These are phyloP conservation scores for Tolypeutes matacus DNA, from an alignment of 2,797 vertebrate species.

Conservation along the genomic window DNA sequence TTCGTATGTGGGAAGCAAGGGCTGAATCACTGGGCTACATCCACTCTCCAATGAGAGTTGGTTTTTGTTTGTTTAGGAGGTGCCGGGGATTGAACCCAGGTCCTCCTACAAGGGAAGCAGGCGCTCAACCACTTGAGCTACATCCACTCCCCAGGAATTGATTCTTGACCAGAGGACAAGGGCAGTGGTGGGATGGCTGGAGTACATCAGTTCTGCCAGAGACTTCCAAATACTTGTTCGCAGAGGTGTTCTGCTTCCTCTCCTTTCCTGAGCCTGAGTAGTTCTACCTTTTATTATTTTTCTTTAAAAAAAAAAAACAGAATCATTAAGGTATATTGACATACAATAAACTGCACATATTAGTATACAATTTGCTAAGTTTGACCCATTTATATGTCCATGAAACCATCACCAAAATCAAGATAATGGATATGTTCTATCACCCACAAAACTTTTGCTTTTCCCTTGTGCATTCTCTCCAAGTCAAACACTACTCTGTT, in stretches of 20 bases:
- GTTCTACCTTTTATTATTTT: background rate
- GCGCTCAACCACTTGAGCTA: no score
- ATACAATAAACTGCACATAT: background rate
- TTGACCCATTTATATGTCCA: background rate
- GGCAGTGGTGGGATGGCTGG: background rate
- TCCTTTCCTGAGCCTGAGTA: background rate
- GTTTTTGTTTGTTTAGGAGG: no score
- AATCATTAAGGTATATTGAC: background rate
- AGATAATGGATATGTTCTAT: background rate
- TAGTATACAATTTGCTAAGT: background rate
- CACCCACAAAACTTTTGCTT: background rate
- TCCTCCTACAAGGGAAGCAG: no score
- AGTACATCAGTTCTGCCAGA: background rate
- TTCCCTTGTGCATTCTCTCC: background rate
- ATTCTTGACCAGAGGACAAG: background rate
- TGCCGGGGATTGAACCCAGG: no score
- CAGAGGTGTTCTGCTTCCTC: background rate
- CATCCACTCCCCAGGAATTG: background rate
- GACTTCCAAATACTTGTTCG: background rate
- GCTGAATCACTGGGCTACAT: no score
- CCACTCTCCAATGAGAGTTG: no score
- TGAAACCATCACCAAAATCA: background rate
- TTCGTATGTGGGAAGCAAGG: no score
- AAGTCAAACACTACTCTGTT: background rate
- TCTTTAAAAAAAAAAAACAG: background rate